A percentile compares a stretch with the other conserved stretches of the same genome.
Evolutionary conservation across 2,113 vertebrate species (phyloP).

Genomic region (Syrmaticus mikado): DNA sequence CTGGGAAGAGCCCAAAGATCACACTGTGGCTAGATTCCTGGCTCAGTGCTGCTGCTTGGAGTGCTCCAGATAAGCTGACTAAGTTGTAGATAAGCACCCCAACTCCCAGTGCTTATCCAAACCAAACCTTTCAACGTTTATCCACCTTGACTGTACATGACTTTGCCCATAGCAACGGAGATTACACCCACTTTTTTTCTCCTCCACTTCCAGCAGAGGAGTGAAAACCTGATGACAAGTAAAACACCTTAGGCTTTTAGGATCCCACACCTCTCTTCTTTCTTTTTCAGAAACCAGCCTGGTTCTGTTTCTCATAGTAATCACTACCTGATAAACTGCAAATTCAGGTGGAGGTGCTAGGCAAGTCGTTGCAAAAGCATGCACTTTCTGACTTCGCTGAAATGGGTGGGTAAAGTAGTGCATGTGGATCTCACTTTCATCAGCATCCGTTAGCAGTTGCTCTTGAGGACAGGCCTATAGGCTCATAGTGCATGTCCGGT

Average conservation of each 20-base stretch:
- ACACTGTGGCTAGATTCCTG: background rate
- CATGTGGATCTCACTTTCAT: background rate
- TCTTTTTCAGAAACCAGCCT: conserved; percentile 10
- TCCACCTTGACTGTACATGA: conserved; percentile 55
- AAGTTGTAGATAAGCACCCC: conserved; percentile 21
- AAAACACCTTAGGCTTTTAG: conserved; percentile 58
- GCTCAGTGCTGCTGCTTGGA: conserved; percentile 43
- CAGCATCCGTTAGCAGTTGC: background rate
- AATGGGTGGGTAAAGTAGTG: background rate
- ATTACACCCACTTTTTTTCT: conserved; percentile 54
- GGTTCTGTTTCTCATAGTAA: background rate
- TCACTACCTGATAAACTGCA: background rate
- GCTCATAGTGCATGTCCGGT: background rate
- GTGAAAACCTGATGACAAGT: conserved; percentile 60
- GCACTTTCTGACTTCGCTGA: background rate
- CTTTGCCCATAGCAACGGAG: conserved; percentile 57
- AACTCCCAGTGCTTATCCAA: conserved; percentile 35
- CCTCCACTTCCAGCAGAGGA: conserved; percentile 10
- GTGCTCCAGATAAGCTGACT: conserved; percentile 40
- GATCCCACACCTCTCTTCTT: conserved; percentile 52
- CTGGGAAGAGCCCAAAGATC: background rate
- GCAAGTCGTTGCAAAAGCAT: background rate
- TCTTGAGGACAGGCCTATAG: rapidly evolving
- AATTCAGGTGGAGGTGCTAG: background rate
- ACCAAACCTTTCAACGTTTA: conserved; percentile 62